Base-by-base conservation (phyloP, 2,797 vertebrate species). In the Rhabdophis nuchalis region DNA sequence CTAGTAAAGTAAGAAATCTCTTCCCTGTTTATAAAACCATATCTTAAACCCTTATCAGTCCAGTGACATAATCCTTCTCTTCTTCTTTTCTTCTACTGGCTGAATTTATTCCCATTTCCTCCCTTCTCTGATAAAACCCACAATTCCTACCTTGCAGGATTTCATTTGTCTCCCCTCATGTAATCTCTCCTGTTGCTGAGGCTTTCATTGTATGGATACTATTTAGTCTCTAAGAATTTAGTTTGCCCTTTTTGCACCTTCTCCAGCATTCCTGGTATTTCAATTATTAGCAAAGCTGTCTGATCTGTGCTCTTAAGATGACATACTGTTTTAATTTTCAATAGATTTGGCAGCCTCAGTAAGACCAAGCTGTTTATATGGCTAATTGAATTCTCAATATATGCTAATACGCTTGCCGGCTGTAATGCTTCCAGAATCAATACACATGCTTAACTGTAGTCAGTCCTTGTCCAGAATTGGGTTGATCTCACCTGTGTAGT, bases 291-390 rank as follows among this genome's bases (percentile, higher is more conserved):
- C 29, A 25, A 92, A 54, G 4, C 41, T 1, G 23, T 20, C 27
- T 85, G 53, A 18, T 41, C 58, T 85, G 64, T 41, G 41, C 64
- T 82, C 8, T 50, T 54, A 68, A 77, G 36, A 0, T 82, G 0
- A 60, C 56, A 91, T 85, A 57, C 92, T 41, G 86, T 36, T 32
- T 18, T 92, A 27, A 11, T 92, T 94, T 95, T 86, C 91, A 89
- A 53, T 60, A 52, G 89, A 72, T 93, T 41, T 90, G n/a, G 91
- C 0, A 77, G 58, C 25, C 36, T 60, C 93, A 88, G n/a, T 3
- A n/a, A 87, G 85, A 29, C 50, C 56, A 91, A 86, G 53, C 72
- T 54, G 92, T 10, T 10, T 57, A 90, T 32, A 64, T 52, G 89
- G 11, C 64, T 41, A 86, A 72, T 90, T 94, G 87, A 53, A 91